A percentile compares a stretch with the other conserved stretches of the same genome.
Evolutionary conservation across 2,888 invertebrate species (phyloP).

Genomic region (Luffia ferchaultella): DNA sequence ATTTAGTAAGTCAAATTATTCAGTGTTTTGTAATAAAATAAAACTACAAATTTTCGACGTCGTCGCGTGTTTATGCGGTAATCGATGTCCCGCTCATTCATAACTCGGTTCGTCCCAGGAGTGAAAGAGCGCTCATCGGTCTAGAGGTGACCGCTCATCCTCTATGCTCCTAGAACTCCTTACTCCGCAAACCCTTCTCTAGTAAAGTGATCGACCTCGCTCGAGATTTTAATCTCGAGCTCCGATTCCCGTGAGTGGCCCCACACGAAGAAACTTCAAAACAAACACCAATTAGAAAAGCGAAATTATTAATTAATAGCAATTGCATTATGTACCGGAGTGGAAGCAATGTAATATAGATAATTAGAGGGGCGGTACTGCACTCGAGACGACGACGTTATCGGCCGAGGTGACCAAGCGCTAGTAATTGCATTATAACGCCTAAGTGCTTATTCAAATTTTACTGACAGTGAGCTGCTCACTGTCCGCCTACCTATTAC

Average conservation of each 20-base stretch:
- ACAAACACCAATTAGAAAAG: slow-evolving; percentile 4
- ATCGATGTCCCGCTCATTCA: too few relatives aligned
- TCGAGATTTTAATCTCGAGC: neutral
- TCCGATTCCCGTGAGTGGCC: neutral
- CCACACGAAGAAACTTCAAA: neutral
- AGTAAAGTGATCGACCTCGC: neutral
- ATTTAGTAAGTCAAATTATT: too few relatives aligned
- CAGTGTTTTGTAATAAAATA: too few relatives aligned
- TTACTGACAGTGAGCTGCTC: too few relatives aligned
- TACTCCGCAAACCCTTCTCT: neutral
- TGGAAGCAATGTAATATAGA: neutral
- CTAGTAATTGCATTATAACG: too few relatives aligned
- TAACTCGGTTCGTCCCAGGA: neutral
- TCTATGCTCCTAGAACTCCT: too few relatives aligned
- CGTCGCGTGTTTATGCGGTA: too few relatives aligned
- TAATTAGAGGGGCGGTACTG: neutral
- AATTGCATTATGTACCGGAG: neutral
- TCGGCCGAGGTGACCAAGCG: too few relatives aligned
- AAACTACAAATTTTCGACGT: too few relatives aligned
- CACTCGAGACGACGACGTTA: too few relatives aligned
- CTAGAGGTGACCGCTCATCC: neutral
- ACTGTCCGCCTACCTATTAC: too few relatives aligned
- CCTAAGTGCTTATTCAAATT: too few relatives aligned
- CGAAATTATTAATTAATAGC: slow-evolving; percentile 5
- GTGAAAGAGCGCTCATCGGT: neutral